A percentile compares a stretch with the other conserved stretches of the same genome.
These are phyloP conservation scores for Noctua pronuba DNA, from an alignment of 2,888 invertebrate genomes.

Conservation along the genomic window DNA sequence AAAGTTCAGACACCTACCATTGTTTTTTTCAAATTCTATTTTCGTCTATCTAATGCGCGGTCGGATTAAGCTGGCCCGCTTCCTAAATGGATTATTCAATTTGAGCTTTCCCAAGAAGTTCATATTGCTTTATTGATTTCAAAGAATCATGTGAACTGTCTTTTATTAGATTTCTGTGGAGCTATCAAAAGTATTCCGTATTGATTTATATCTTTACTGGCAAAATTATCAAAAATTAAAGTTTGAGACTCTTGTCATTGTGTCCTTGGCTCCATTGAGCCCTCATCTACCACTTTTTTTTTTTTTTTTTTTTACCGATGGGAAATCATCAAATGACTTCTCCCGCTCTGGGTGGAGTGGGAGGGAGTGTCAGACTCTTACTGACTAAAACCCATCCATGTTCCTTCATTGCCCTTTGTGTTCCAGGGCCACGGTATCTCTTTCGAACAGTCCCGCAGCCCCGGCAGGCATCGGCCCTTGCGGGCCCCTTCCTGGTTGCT, in stretches of 20 bases:
- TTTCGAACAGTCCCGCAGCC: no score
- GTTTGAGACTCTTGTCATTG: background rate
- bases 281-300: no score
- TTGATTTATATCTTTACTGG: background rate
- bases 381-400: no score
- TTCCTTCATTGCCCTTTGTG: no score
- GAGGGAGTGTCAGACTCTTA: no score
- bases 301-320: no score
- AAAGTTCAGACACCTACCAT: no score
- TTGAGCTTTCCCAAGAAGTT: background rate
- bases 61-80: background rate
- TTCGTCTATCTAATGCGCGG: background rate
- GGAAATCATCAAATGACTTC: no score
- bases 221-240: background rate
- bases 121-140: background rate
- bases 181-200: background rate
- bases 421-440: no score
- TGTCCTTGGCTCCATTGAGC: background rate
- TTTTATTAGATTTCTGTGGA: background rate
- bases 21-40: background rate
- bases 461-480: no score
- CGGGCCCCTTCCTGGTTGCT: no score
- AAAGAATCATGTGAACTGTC: background rate
- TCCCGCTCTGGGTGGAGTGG: no score
- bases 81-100: constrained; percentile 3